Conservation (phyloP, 2,888 invertebrate species). For the Plebejus anna region DNA sequence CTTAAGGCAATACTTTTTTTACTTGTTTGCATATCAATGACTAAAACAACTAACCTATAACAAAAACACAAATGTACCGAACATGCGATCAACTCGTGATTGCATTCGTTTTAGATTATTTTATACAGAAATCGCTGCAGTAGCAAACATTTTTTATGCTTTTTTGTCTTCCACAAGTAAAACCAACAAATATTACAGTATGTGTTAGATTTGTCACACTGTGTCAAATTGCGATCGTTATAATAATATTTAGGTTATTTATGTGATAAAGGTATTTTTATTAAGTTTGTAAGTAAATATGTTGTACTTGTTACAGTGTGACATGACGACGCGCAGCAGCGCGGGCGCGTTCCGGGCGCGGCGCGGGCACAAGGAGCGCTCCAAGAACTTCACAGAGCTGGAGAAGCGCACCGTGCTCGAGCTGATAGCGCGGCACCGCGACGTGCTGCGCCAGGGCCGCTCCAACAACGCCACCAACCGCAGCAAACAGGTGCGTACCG, state of each 20-base stretch:
- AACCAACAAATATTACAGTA: too few species aligned
- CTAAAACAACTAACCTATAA: conserved; percentile 15
- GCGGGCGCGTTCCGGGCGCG: conserved; percentile 63
- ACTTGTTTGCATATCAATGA: conserved; percentile 12
- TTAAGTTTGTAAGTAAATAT: not conserved
- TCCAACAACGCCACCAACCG: conserved; percentile 77
- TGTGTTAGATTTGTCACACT: too few species aligned
- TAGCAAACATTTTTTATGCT: not conserved
- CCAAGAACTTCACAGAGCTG: conserved; percentile 77
- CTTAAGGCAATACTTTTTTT: not conserved
- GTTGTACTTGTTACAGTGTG: conserved; percentile 50
- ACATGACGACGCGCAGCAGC: conserved; percentile 72
- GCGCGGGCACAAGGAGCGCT: conserved; percentile 77
- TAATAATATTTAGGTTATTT: too few species aligned
- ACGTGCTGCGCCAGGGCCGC: conserved; percentile 76
- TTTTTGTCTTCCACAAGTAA: not conserved
- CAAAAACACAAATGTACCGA: not conserved
- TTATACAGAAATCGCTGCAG: not conserved
- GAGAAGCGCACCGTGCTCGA: conserved; percentile 75
- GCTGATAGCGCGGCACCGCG: conserved; percentile 71
- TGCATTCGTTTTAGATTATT: not conserved
- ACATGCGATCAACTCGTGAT: not conserved
- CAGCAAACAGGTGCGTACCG: conserved; percentile 64
- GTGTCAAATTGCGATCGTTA: too few species aligned
- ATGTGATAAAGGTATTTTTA: too few species aligned